Percentiles rank a stretch among this genome's conserved stretches.
These are phyloP conservation scores for Sebastes baramenuke DNA, from an alignment of 2,797 vertebrate species.

Conservation along the genomic window DNA sequence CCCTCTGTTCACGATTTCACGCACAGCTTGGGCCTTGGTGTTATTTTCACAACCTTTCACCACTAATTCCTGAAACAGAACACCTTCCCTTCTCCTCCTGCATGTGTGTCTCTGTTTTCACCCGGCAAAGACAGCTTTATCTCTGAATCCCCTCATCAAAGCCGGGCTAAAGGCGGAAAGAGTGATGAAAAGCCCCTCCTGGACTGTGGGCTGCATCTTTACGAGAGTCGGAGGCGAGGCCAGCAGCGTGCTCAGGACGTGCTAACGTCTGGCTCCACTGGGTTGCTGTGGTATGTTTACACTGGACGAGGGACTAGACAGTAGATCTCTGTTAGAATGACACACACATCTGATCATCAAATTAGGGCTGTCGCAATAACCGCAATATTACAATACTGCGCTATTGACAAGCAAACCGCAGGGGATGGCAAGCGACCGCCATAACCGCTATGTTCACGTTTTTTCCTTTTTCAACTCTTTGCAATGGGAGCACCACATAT, in stretches of 20 bases:
- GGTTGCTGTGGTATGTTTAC: conserved; percentile 22
- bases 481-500: too few species aligned
- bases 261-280: not conserved
- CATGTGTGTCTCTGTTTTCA: conserved; percentile 51
- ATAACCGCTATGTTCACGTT: too few species aligned
- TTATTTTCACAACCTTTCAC: conserved; percentile 84
- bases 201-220: conserved; percentile 27
- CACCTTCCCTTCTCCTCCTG: conserved; percentile 56
- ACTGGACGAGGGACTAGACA: not conserved
- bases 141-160: conserved; percentile 60
- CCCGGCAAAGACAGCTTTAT: conserved; percentile 58
- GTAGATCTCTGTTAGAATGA: conserved; percentile 5
- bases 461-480: too few species aligned
- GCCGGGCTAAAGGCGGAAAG: conserved; percentile 16
- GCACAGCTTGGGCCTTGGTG: conserved; percentile 77
- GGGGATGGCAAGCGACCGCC: too few species aligned
- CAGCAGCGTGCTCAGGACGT: not conserved
- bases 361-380: too few species aligned
- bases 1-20: conserved; percentile 85
- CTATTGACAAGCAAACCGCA: too few species aligned
- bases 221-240: conserved; percentile 1
- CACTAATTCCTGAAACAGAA: conserved; percentile 79
- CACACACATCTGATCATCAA: not conserved
- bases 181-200: conserved; percentile 32
- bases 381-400: too few species aligned